phyloP scores from a whole-genome alignment of 2,113 vertebrate genomes.

The Ivindomyrus marchei region DNA sequence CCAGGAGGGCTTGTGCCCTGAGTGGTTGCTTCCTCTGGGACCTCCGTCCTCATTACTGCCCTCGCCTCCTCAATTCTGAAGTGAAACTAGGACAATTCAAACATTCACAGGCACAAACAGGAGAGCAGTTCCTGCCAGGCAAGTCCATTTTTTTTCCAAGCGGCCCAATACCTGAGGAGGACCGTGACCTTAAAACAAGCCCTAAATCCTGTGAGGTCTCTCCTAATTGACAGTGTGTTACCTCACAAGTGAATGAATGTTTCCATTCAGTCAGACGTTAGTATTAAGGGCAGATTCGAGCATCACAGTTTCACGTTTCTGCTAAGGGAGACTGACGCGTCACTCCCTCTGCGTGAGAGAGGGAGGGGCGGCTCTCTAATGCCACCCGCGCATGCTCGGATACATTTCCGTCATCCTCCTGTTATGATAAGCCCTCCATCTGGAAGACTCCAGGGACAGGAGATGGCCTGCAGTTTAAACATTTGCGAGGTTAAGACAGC shows the following conservation, averaged over 20 bases:
- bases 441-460: constrained; percentile 43
- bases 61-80: constrained; percentile 99
- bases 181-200: not conserved
- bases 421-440: constrained; percentile 52
- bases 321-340: constrained; percentile 30
- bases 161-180: constrained; percentile 21
- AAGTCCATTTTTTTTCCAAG: not conserved
- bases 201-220: not conserved
- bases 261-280: not conserved
- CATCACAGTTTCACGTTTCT: not conserved
- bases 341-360: constrained; percentile 22
- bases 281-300: constrained; percentile 5
- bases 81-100: constrained; percentile 97
- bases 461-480: constrained; percentile 40
- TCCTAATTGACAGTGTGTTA: not conserved
- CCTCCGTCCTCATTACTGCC: constrained; percentile 99
- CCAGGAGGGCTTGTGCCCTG: constrained; percentile 94
- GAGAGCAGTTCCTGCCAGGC: not conserved
- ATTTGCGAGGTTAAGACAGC: constrained; percentile 37
- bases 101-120: constrained; percentile 34
- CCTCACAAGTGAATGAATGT: not conserved
- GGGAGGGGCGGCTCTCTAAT: not conserved
- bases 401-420: constrained; percentile 57
- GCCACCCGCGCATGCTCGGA: constrained; percentile 32
- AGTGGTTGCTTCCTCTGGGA: constrained; percentile 97